phyloP scores from a whole-genome alignment of 2,797 vertebrate genomes.

The Triplophysa bombifrons region DNA sequence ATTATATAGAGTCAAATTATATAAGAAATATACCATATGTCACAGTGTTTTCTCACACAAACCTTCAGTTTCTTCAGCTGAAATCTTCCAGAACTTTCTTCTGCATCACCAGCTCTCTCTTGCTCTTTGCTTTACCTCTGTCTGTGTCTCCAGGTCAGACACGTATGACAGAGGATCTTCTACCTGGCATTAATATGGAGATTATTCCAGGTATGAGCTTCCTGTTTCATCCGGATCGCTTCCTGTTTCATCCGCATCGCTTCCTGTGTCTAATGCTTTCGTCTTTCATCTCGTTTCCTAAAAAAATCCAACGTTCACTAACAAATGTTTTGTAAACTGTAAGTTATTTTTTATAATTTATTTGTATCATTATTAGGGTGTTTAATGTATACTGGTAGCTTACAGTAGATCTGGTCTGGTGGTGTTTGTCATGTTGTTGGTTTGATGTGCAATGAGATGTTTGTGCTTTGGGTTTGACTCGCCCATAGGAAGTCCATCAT shows the following conservation, averaged over 20 bases:
- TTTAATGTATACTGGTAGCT: too few relatives aligned
- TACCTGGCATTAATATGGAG: constrained; percentile 97
- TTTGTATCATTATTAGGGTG: too few relatives aligned
- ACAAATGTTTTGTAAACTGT: background rate
- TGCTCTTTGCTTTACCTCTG: constrained; percentile 57
- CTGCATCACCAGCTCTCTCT: constrained; percentile 37
- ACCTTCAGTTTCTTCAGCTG: background rate
- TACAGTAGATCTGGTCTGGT: background rate
- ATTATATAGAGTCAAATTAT: too few relatives aligned
- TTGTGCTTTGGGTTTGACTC: background rate
- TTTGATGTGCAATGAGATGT: background rate
- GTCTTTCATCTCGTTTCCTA: constrained; percentile 16
- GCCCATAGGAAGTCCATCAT: background rate
- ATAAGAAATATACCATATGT: too few relatives aligned
- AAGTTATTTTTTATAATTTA: background rate
- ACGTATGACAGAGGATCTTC: constrained; percentile 94
- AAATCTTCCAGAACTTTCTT: constrained; percentile 29
- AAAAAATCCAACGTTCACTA: constrained; percentile 4
- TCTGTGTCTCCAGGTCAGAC: constrained; percentile 93
- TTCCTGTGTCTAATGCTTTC: constrained; percentile 47
- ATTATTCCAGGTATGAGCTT: constrained; percentile 97
- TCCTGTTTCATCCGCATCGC: constrained; percentile 53
- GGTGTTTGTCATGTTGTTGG: background rate
- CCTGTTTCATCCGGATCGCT: constrained; percentile 56
- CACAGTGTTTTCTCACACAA: too few relatives aligned